Conservation (phyloP, 37 sponge, comb jelly and placozoan genomes). For the Spongia lamella region DNA sequence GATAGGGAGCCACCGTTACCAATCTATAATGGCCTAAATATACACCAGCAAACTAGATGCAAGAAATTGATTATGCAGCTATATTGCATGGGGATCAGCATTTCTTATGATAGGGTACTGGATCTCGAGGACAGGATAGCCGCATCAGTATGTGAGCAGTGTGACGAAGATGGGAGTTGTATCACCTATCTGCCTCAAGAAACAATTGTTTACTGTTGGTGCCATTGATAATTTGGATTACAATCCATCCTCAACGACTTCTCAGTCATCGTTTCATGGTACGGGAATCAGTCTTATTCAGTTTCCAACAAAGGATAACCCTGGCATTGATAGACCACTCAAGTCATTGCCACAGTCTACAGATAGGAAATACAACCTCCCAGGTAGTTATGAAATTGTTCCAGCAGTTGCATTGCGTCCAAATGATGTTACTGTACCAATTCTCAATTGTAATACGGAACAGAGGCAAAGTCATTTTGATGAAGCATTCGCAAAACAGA, state of each 20-base stretch:
- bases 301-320: conserved; percentile 26
- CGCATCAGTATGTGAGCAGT: conserved; percentile 35
- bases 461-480: conserved; percentile 7
- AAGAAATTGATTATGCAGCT: conserved; percentile 42
- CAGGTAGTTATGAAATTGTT: conserved; percentile 20
- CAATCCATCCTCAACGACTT: conserved; percentile 43
- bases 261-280: conserved; percentile 13
- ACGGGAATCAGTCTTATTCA: conserved; percentile 43
- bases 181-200: conserved; percentile 26
- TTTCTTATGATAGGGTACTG: conserved; percentile 57
- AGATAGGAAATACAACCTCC: conserved; percentile 2
- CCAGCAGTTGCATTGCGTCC: conserved; percentile 25
- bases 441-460: conserved; percentile 9
- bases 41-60: conserved; percentile 34
- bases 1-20: conserved; percentile 29
- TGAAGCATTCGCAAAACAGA: conserved; percentile 16
- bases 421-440: conserved; percentile 31
- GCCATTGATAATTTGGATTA: conserved; percentile 40
- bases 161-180: conserved; percentile 38
- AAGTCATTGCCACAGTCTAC: conserved; percentile 19
- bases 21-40: conserved; percentile 34
- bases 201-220: conserved; percentile 37
- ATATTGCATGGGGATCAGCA: conserved; percentile 46
- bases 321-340: conserved; percentile 24
- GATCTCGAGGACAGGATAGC: conserved; percentile 44